These are phyloP conservation scores for Agrotis exclamationis DNA, from an alignment of 2,888 invertebrate species.

Conservation along the genomic window DNA sequence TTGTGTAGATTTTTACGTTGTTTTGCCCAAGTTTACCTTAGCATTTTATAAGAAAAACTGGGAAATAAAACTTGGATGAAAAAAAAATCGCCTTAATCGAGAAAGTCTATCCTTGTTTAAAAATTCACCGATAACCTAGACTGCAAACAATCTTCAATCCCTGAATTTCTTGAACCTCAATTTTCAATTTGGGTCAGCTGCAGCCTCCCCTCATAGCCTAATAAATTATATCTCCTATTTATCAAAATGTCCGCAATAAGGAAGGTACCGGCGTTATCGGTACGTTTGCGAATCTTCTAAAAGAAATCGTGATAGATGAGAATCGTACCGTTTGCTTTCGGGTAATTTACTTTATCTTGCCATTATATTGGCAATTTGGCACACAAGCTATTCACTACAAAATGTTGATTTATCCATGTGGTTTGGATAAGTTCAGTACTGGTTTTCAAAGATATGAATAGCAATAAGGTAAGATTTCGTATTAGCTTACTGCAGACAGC, in stretches of 20 bases:
- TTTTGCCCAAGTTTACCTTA: too few species aligned
- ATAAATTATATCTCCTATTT: constrained; percentile 63
- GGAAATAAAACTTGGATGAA: too few species aligned
- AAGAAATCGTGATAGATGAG: constrained; percentile 61
- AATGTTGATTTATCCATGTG: not conserved
- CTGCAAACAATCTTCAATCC: not conserved
- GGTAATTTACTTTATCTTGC: constrained; percentile 40
- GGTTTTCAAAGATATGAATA: too few species aligned
- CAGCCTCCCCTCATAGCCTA: constrained; percentile 3
- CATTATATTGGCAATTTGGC: constrained; percentile 16
- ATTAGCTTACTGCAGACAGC: too few species aligned
- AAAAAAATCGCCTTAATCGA: too few species aligned
- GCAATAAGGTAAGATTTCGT: too few species aligned
- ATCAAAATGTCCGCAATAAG: constrained; percentile 65
- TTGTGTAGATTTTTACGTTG: too few species aligned
- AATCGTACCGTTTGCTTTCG: constrained; percentile 36
- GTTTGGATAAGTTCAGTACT: not conserved
- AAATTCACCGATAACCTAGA: not conserved
- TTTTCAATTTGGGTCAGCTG: constrained; percentile 20
- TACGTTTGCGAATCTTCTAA: constrained; percentile 40
- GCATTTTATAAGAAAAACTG: too few species aligned
- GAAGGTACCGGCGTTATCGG: constrained; percentile 57
- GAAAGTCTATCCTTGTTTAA: too few species aligned
- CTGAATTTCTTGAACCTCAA: not conserved
- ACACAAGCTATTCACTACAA: constrained; percentile 16